Evolutionary conservation across 2,113 vertebrate species (phyloP).

Genomic region (Coturnix japonica): DNA sequence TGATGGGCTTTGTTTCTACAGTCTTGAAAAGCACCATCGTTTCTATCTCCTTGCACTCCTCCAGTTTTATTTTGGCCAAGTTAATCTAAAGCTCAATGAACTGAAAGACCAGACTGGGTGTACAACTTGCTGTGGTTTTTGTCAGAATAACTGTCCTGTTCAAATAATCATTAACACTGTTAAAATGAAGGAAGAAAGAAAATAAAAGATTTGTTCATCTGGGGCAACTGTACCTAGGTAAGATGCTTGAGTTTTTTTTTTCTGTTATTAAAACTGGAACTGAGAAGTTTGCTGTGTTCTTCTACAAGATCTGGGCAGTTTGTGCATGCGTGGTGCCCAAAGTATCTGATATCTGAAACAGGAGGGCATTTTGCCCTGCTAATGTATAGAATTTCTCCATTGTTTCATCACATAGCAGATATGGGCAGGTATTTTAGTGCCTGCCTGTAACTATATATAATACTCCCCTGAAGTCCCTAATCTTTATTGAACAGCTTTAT

Average conservation of each 20-base stretch:
- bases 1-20: neutral
- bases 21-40: neutral
- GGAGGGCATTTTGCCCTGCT: neutral
- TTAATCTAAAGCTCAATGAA: neutral
- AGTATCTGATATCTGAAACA: neutral
- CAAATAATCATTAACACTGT: neutral
- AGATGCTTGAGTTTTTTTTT: neutral
- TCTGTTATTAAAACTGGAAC: neutral
- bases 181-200: neutral
- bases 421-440: neutral
- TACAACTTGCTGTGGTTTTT: neutral
- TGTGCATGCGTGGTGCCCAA: neutral
- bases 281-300: neutral
- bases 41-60: rapidly evolving
- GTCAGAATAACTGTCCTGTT: neutral
- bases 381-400: neutral
- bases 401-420: conserved; percentile 22
- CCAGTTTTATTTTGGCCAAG: neutral
- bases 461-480: neutral
- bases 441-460: neutral
- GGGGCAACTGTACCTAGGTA: neutral
- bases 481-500: conserved; percentile 46
- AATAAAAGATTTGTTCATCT: neutral
- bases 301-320: neutral
- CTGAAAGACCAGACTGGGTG: neutral